Base-by-base conservation (phyloP, 2,113 vertebrate genomes). In the Chamaetylas fuelleborni region DNA sequence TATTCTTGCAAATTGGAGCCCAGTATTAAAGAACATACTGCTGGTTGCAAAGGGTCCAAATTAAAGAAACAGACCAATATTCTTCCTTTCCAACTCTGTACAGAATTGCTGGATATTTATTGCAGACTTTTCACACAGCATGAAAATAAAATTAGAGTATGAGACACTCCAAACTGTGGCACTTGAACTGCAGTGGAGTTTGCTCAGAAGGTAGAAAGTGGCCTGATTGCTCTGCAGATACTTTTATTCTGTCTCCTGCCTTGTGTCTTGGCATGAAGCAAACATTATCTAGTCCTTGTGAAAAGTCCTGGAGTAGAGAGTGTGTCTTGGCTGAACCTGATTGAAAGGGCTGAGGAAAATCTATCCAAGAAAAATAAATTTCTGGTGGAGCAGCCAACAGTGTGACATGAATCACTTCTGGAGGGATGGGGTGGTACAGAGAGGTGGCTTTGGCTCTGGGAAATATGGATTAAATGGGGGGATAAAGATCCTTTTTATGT, bases 301-400 rank as follows among this genome's bases (percentile, higher is more conserved):
- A 54, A 34, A 91, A 84, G 86, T 43, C 77, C 88, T 74, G 43
- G 74, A 92, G 83, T 28, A 42, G 67, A 38, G 86, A 36, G 65
- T 56, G 26, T 92, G 60, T 81, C 89, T 91, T 91, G 92, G 85
- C 95, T 95, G 89, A 88, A 92, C 91, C 66, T 69, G 42, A 22
- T 26, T 34, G 53, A 84, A 90, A 81, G 23, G 78, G 42, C 29
- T 76, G 74, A 36, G 71, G 33, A n/a, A n/a, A 47, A 73, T 47
- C 66, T 67, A 1, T 81, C 92, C 81, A 91, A 94, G 92, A 90
- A 83, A 93, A 97, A 83, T 14, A 83, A 53, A 50, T 66, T 62
- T 69, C 34, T 92, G 50, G 9, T 86, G 71, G 76, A 96, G 86
- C 23, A 1, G 90, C 92, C 92, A 92, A 1, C 3, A 8, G 65